Evolutionary conservation across 2,888 invertebrate species (phyloP).

Genomic region (Apantesis nais): DNA sequence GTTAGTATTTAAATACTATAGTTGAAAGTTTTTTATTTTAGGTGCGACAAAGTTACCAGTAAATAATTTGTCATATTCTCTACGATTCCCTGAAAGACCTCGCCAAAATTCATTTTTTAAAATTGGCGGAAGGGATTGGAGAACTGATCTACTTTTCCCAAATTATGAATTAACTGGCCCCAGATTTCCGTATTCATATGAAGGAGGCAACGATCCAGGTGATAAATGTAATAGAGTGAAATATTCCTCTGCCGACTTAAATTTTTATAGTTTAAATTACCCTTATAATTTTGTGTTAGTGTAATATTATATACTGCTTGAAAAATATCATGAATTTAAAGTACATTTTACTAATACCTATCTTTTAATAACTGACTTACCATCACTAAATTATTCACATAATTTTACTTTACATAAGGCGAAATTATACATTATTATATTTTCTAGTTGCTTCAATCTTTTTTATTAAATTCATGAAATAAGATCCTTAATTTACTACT

Average conservation of each 20-base stretch:
- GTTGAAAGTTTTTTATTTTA: constrained; percentile 34
- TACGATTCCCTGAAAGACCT: constrained; percentile 89
- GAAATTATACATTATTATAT: no score
- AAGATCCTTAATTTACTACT: no score
- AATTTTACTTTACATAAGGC: background rate
- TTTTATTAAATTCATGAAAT: no score
- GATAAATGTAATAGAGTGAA: constrained; percentile 42
- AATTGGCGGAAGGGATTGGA: constrained; percentile 83
- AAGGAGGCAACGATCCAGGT: constrained; percentile 86
- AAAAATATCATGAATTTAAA: no score
- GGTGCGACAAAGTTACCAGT: constrained; percentile 68
- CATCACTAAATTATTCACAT: background rate
- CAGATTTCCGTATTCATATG: constrained; percentile 85
- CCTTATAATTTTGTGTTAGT: no score
- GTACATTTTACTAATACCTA: no score
- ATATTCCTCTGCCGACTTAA: no score
- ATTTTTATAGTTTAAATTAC: no score
- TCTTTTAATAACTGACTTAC: no score
- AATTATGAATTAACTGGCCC: constrained; percentile 89
- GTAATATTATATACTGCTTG: no score
- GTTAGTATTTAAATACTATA: background rate
- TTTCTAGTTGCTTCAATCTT: no score
- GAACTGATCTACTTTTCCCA: constrained; percentile 88
- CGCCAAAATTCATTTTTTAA: constrained; percentile 71
- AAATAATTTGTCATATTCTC: constrained; percentile 77